These are phyloP conservation scores for Tonatia bakeri DNA, from an alignment of 2,113 vertebrate genomes.

Conservation along the genomic window DNA sequence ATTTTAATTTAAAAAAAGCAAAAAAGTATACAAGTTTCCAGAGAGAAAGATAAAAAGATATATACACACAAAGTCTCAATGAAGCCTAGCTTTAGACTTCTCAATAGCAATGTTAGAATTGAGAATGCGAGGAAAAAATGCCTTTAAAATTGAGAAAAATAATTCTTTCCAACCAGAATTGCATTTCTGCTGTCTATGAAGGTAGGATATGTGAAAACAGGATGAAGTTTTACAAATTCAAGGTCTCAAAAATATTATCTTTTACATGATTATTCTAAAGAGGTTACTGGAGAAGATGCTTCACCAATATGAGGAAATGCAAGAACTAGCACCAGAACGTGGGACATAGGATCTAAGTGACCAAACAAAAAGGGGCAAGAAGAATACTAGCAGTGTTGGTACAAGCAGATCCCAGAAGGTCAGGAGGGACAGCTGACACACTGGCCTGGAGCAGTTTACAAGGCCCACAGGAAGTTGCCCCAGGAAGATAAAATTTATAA, in stretches of 20 bases:
- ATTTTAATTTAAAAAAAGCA: no score
- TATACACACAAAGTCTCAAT: neutral
- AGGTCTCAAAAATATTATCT: neutral
- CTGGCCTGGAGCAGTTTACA: neutral
- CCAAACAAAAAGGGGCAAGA: neutral
- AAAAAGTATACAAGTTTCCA: neutral
- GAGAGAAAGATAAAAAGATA: neutral
- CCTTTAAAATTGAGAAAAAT: neutral
- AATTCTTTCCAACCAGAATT: neutral
- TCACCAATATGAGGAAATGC: neutral
- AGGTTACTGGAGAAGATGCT: neutral
- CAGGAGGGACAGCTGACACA: no score
- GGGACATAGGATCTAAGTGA: neutral
- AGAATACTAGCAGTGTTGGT: neutral
- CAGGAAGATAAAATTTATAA: neutral
- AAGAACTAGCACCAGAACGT: neutral
- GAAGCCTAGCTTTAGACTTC: neutral
- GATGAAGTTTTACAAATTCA: neutral
- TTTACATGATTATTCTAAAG: neutral
- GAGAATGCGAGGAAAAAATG: neutral
- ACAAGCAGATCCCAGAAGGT: neutral
- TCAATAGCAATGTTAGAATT: neutral
- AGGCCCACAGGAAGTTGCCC: neutral
- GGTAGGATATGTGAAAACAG: neutral
- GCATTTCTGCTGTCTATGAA: neutral